phyloP scores from a whole-genome alignment of 2,113 vertebrate species.

The Barbus barbus region DNA sequence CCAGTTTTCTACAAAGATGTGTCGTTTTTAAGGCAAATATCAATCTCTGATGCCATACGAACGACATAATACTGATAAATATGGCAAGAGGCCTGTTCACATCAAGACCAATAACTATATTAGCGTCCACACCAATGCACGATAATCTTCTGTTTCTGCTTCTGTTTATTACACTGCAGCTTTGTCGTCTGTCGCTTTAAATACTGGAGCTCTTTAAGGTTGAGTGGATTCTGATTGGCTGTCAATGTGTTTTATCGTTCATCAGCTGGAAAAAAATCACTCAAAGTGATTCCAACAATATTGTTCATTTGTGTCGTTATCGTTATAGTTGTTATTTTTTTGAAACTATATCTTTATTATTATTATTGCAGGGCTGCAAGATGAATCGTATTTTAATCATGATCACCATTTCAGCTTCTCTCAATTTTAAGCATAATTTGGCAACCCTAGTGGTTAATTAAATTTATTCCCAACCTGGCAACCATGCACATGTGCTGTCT shows the following conservation, averaged over 20 bases:
- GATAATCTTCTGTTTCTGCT: too few relatives aligned
- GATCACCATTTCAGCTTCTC: too few relatives aligned
- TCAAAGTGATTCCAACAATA: neutral
- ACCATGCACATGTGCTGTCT: too few relatives aligned
- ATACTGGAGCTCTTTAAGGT: too few relatives aligned
- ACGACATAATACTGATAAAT: slow-evolving; percentile 70
- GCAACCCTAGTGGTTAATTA: neutral
- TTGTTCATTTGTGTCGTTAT: neutral
- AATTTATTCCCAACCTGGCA: neutral
- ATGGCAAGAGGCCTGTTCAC: slow-evolving; percentile 48
- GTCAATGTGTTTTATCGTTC: neutral
- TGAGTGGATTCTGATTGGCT: neutral
- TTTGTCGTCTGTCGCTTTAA: neutral
- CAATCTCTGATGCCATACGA: slow-evolving; percentile 68
- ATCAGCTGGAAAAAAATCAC: neutral
- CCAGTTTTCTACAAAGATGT: slow-evolving; percentile 82
- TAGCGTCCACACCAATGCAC: too few relatives aligned
- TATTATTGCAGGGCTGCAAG: neutral
- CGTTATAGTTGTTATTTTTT: neutral
- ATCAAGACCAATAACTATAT: neutral
- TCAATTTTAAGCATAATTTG: too few relatives aligned
- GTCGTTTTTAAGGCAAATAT: slow-evolving; percentile 60
- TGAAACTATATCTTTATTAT: neutral
- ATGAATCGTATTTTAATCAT: too few relatives aligned
- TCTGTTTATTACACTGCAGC: too few relatives aligned